These are phyloP conservation scores for Sebastes kiyomatsui DNA, from an alignment of 2,797 vertebrate genomes.

Conservation along the genomic window DNA sequence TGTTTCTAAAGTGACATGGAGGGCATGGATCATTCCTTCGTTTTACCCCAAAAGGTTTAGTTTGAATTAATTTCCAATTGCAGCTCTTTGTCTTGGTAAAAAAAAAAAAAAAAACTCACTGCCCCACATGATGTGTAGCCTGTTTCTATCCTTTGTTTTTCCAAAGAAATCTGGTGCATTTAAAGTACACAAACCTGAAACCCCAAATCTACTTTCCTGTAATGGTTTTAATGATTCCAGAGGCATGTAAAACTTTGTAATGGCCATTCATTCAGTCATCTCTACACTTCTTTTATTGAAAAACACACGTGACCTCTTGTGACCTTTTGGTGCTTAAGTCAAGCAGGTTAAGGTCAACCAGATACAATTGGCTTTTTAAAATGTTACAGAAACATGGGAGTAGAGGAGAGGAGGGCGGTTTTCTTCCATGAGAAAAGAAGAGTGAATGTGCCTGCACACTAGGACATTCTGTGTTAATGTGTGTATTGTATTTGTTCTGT, in stretches of 20 bases:
- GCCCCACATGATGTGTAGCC: slow-evolving; percentile 71
- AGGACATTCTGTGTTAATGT: slow-evolving; percentile 81
- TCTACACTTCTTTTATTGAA: slow-evolving; percentile 33
- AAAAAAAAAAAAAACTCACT: slow-evolving; percentile 53
- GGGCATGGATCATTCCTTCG: slow-evolving; percentile 68
- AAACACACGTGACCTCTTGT: slow-evolving; percentile 76
- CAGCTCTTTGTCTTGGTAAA: slow-evolving; percentile 65
- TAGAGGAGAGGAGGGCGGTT: slow-evolving; percentile 46
- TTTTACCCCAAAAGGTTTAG: slow-evolving; percentile 61
- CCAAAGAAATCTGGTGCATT: slow-evolving; percentile 72
- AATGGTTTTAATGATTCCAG: slow-evolving; percentile 54
- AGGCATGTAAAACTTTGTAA: slow-evolving; percentile 58
- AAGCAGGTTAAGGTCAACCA: slow-evolving; percentile 63
- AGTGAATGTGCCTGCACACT: slow-evolving; percentile 75
- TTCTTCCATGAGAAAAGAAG: slow-evolving; percentile 60
- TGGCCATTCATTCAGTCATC: slow-evolving; percentile 48
- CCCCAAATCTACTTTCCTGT: slow-evolving; percentile 35
- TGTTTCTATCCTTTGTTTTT: slow-evolving; percentile 57
- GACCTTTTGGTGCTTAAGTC: slow-evolving; percentile 83
- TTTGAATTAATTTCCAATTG: slow-evolving; percentile 63
- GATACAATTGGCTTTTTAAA: slow-evolving; percentile 62
- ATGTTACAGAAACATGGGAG: slow-evolving; percentile 68
- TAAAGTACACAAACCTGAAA: slow-evolving; percentile 68
- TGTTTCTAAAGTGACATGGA: slow-evolving; percentile 79
- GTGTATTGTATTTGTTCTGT: slow-evolving; percentile 81